A percentile compares a stretch with the other conserved stretches of the same genome.
phyloP scores from a whole-genome alignment of 2,888 invertebrate genomes.

The Cinara cedri region DNA sequence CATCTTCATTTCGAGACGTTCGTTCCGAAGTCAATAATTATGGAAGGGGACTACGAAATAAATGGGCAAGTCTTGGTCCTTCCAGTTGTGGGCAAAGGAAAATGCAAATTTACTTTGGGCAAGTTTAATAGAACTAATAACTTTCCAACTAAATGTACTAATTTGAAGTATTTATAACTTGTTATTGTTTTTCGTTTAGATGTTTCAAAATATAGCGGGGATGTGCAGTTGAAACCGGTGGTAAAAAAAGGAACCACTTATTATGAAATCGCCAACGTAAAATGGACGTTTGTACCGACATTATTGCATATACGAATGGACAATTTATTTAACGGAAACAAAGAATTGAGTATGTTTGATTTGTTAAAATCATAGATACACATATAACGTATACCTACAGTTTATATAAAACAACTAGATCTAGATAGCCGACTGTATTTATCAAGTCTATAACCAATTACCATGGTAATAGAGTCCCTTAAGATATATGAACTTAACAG shows the following conservation, averaged over 20 bases:
- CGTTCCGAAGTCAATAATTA: not conserved
- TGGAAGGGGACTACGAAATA: conserved; percentile 65
- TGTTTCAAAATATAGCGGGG: not conserved
- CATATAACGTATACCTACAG: no score
- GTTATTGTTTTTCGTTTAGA: conserved; percentile 51
- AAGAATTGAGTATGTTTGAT: conserved; percentile 61
- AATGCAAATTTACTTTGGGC: conserved; percentile 60
- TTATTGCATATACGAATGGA: conserved; percentile 61
- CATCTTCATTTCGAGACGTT: not conserved
- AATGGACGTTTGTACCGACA: conserved; percentile 60
- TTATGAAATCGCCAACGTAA: conserved; percentile 61
- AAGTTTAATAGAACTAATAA: not conserved
- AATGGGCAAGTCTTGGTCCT: conserved; percentile 61
- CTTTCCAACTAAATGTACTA: not conserved
- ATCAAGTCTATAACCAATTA: no score
- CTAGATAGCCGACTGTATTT: no score
- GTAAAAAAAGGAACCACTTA: conserved; percentile 62
- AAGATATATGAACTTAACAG: no score
- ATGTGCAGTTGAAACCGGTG: conserved; percentile 57
- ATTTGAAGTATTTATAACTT: not conserved
- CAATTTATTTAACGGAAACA: conserved; percentile 65
- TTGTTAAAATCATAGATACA: no score
- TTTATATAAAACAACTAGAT: no score
- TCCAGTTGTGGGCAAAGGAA: conserved; percentile 61
- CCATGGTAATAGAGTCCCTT: no score